A percentile compares a stretch with the other conserved stretches of the same genome.
These are phyloP conservation scores for Schlechtendalia chinensis DNA, from an alignment of 1,140 invertebrate genomes.

Conservation along the genomic window DNA sequence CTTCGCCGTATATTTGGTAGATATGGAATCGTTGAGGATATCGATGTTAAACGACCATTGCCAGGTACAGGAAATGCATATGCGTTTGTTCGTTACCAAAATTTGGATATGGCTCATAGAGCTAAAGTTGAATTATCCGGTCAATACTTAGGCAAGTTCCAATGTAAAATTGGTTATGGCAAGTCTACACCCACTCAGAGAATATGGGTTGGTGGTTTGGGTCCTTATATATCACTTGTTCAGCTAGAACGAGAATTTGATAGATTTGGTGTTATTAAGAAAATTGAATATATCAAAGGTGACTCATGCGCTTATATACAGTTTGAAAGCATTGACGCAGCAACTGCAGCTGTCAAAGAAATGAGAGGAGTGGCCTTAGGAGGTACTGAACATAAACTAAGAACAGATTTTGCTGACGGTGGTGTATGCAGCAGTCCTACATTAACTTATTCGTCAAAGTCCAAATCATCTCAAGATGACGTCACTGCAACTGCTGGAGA, in stretches of 20 bases:
- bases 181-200: conserved; percentile 94
- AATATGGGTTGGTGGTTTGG: conserved; percentile 96
- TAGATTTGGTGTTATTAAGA: conserved; percentile 96
- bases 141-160: conserved; percentile 97
- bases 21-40: conserved; percentile 95
- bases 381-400: conserved; percentile 79
- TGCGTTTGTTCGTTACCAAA: conserved; percentile 94
- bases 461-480: conserved; percentile 62
- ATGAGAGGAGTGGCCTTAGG: conserved; percentile 94
- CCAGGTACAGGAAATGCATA: conserved; percentile 96
- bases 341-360: conserved; percentile 92
- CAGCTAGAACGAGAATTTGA: conserved; percentile 95
- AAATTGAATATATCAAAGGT: conserved; percentile 93
- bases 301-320: conserved; percentile 91
- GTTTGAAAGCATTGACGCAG: conserved; percentile 95
- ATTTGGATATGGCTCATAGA: conserved; percentile 90
- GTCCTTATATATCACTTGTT: conserved; percentile 89
- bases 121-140: conserved; percentile 96
- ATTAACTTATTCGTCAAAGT: conserved; percentile 62
- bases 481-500: conserved; percentile 62
- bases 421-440: conserved; percentile 54
- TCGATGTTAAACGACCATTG: conserved; percentile 94
- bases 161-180: conserved; percentile 98
- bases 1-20: conserved; percentile 88
- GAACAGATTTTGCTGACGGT: conserved; percentile 93